Evolutionary conservation across 2,113 vertebrate species (phyloP).

Genomic region (Spea bombifrons): DNA sequence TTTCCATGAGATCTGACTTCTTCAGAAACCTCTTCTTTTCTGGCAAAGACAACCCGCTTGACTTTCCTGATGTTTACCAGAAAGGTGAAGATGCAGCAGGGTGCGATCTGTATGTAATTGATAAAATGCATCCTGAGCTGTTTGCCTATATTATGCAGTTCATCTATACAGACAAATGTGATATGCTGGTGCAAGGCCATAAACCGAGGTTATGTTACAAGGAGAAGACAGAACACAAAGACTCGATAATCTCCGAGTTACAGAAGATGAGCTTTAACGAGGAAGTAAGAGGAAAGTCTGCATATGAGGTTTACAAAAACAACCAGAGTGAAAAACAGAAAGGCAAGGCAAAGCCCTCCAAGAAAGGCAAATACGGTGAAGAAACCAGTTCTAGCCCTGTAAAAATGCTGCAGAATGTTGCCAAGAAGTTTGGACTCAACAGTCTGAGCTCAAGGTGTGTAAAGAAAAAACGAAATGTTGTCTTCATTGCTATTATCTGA

Average conservation of each 20-base stretch:
- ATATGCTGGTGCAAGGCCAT: conserved; percentile 81
- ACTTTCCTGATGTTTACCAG: conserved; percentile 64
- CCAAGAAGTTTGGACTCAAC: conserved; percentile 83
- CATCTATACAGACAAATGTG: conserved; percentile 90
- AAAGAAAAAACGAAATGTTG: background rate
- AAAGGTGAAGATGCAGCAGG: conserved; percentile 84
- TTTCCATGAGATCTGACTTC: conserved; percentile 83
- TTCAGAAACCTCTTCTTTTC: conserved; percentile 80
- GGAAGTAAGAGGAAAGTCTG: conserved; percentile 70
- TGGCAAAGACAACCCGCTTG: conserved; percentile 54
- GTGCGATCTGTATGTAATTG: conserved; percentile 82
- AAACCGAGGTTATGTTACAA: conserved; percentile 65
- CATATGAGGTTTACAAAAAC: conserved; percentile 81
- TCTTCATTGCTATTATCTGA: background rate
- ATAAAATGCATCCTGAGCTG: conserved; percentile 83
- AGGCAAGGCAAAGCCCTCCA: conserved; percentile 75
- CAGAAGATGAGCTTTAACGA: conserved; percentile 73
- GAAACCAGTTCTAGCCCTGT: conserved; percentile 75
- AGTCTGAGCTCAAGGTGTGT: conserved; percentile 82
- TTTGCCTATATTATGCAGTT: conserved; percentile 84
- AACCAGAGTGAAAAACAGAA: conserved; percentile 77
- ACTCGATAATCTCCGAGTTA: conserved; percentile 75
- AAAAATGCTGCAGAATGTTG: conserved; percentile 82
- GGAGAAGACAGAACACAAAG: conserved; percentile 63
- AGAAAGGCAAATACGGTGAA: conserved; percentile 75